Percentiles rank a stretch among this genome's conserved stretches.
Evolutionary conservation across 2,113 vertebrate genomes (phyloP).

Genomic region (Chionomys nivalis): DNA sequence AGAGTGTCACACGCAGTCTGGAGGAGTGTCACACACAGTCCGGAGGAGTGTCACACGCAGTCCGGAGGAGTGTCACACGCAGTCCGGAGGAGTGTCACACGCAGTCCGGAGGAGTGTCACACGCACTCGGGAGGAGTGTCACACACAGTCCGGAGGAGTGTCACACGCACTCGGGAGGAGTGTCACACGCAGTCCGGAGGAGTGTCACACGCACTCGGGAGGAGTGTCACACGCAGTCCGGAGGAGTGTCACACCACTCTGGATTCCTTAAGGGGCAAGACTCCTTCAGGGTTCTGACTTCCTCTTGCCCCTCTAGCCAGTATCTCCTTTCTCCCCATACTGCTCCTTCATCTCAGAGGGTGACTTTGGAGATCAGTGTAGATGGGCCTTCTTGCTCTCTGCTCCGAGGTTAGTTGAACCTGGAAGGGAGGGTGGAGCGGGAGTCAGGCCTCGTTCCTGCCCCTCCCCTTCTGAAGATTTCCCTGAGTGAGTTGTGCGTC

Average conservation of each 20-base stretch:
- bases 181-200: neutral
- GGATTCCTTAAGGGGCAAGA: neutral
- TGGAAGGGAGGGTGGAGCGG: too few species aligned
- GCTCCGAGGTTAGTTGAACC: neutral
- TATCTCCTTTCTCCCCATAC: neutral
- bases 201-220: too few species aligned
- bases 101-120: too few species aligned
- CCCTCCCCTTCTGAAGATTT: neutral
- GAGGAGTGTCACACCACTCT: neutral
- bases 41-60: neutral
- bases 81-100: neutral
- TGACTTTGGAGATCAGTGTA: neutral
- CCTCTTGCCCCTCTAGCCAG: neutral
- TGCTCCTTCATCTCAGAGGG: neutral
- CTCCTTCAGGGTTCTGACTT: rapidly evolving
- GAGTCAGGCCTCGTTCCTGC: neutral
- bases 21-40: too few species aligned
- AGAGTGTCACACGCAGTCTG: neutral
- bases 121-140: neutral
- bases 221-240: neutral
- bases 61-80: too few species aligned
- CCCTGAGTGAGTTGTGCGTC: neutral
- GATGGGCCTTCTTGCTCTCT: neutral
- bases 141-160: too few species aligned
- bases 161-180: too few species aligned